Conservation (phyloP, 2,113 vertebrate genomes). For the Caracal caracal region DNA sequence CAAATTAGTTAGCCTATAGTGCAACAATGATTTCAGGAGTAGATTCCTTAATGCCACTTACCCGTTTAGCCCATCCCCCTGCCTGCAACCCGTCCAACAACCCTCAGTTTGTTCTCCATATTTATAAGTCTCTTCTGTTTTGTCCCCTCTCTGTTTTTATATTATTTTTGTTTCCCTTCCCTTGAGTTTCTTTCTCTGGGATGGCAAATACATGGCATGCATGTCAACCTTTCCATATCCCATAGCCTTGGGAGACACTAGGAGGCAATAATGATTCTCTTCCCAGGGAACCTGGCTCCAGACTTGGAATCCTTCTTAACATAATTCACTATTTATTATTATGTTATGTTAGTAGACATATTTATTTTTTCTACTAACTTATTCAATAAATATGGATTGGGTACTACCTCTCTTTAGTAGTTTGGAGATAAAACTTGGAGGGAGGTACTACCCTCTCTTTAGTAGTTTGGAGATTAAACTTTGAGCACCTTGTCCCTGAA, state of each 20-base stretch:
- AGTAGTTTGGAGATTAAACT: neutral
- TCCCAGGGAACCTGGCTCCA: neutral
- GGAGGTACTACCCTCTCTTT: neutral
- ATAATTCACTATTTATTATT: neutral
- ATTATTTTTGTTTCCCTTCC: too few species aligned
- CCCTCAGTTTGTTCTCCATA: too few species aligned
- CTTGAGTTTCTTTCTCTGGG: neutral
- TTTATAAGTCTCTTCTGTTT: too few species aligned
- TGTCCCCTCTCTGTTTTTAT: too few species aligned
- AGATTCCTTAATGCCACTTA: too few species aligned
- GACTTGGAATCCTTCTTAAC: neutral
- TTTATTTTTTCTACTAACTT: neutral
- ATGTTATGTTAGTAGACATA: neutral
- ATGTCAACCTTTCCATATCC: too few species aligned
- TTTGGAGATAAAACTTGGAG: neutral
- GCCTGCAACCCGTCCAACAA: too few species aligned
- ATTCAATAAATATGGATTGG: neutral
- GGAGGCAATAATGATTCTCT: neutral
- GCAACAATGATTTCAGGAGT: too few species aligned
- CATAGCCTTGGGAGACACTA: neutral
- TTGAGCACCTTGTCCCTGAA: neutral
- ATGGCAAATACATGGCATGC: neutral
- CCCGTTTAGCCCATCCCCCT: too few species aligned
- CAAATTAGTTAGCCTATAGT: too few species aligned
- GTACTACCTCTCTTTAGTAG: too few species aligned